phyloP scores from a whole-genome alignment of 2,113 vertebrate species.

The Carassius gibelio region DNA sequence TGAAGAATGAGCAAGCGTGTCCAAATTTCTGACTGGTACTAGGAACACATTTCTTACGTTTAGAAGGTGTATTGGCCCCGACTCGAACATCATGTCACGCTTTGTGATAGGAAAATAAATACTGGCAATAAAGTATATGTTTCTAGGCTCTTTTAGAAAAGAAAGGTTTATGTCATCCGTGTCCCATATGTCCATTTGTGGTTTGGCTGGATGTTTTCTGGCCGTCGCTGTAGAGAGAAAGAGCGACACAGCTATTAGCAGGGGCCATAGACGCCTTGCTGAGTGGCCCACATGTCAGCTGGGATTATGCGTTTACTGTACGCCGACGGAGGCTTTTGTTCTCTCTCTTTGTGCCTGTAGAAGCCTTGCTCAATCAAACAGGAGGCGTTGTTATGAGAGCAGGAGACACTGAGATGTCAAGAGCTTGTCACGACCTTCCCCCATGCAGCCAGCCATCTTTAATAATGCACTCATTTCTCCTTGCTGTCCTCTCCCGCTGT shows the following conservation, averaged over 20 bases:
- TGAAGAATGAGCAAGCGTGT: not conserved
- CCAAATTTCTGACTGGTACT: not conserved
- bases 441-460: constrained; percentile 31
- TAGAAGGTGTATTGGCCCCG: not conserved
- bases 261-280: constrained; percentile 26
- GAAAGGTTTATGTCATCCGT: not conserved
- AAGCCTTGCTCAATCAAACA: constrained; percentile 45
- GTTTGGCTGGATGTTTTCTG: constrained; percentile 33
- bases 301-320: constrained; percentile 46
- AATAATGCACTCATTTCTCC: not conserved
- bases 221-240: constrained; percentile 3
- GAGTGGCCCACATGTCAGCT: constrained; percentile 45
- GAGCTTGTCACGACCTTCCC: constrained; percentile 42
- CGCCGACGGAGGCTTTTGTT: constrained; percentile 40
- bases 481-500: not conserved
- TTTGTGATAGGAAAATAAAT: constrained; percentile 8
- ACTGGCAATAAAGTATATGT: not conserved
- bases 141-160: not conserved
- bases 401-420: constrained; percentile 41
- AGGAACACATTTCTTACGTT: not conserved
- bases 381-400: constrained; percentile 23
- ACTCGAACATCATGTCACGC: not conserved
- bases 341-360: constrained; percentile 37
- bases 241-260: constrained; percentile 27
- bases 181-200: not conserved